Evolutionary conservation across 2,113 vertebrate species (phyloP).

Genomic region (Nothobranchius kuhntae): DNA sequence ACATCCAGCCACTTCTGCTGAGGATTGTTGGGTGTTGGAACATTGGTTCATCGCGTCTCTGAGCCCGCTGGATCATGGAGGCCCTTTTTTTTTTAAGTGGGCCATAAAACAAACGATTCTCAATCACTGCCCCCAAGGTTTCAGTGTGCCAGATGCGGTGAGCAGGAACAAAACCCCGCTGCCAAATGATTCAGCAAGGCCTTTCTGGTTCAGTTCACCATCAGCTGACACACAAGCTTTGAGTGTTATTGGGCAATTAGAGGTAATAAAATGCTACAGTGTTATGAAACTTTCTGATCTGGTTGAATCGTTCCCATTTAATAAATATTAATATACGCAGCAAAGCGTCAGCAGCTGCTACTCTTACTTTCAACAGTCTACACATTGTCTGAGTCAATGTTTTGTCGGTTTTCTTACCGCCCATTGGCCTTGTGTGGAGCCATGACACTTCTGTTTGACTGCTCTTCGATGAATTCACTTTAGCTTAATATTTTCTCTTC

Average conservation of each 20-base stretch:
- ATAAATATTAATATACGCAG: slow-evolving; percentile 44
- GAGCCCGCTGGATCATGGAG: slow-evolving; percentile 58
- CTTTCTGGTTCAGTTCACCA: slow-evolving; percentile 69
- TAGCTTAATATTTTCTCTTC: not conserved
- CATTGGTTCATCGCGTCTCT: slow-evolving; percentile 30
- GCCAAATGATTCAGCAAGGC: slow-evolving; percentile 64
- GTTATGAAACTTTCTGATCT: slow-evolving; percentile 48
- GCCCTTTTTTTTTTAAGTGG: slow-evolving; percentile 56
- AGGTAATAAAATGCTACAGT: slow-evolving; percentile 61
- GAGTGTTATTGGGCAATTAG: slow-evolving; percentile 72
- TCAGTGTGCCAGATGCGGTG: slow-evolving; percentile 51
- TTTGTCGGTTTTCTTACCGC: slow-evolving; percentile 25
- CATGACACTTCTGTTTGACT: slow-evolving; percentile 42
- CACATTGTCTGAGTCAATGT: slow-evolving; percentile 27
- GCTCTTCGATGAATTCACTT: slow-evolving; percentile 34
- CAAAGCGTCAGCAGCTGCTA: slow-evolving; percentile 56
- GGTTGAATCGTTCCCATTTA: slow-evolving; percentile 46
- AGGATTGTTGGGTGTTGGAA: not conserved
- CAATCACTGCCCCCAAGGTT: slow-evolving; percentile 58
- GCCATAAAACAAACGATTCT: slow-evolving; percentile 64
- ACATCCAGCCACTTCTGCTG: slow-evolving; percentile 20
- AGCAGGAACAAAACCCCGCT: slow-evolving; percentile 60
- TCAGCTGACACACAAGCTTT: slow-evolving; percentile 68
- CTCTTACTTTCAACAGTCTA: slow-evolving; percentile 25
- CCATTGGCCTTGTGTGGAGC: slow-evolving; percentile 11